These are phyloP conservation scores for Bradypodion pumilum DNA, from an alignment of 2,797 vertebrate species.

Conservation along the genomic window DNA sequence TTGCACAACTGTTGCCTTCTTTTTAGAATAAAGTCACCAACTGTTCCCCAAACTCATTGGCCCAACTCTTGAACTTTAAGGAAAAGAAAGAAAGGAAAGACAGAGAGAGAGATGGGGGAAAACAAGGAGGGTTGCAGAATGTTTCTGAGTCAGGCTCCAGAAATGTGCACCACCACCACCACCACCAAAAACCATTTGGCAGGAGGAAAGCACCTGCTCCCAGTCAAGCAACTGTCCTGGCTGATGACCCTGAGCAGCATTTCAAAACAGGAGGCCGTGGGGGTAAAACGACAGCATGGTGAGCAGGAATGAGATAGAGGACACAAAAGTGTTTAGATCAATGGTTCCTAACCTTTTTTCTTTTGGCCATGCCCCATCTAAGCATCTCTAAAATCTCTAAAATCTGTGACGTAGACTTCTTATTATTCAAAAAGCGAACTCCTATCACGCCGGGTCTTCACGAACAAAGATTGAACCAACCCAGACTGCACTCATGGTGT, in stretches of 20 bases:
- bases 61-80: conserved; percentile 81
- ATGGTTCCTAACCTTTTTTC: too few relatives aligned
- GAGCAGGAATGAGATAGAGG: not conserved
- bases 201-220: conserved; percentile 90
- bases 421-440: too few relatives aligned
- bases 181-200: conserved; percentile 51
- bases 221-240: conserved; percentile 86
- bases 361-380: too few relatives aligned
- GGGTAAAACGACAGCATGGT: conserved; percentile 38
- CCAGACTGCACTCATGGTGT: too few relatives aligned
- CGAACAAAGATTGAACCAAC: too few relatives aligned
- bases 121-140: conserved; percentile 52
- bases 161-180: conserved; percentile 61
- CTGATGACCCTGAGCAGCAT: conserved; percentile 75
- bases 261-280: conserved; percentile 70
- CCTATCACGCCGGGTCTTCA: too few relatives aligned
- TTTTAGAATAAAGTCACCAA: conserved; percentile 76
- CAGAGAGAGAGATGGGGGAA: not conserved
- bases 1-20: conserved; percentile 86
- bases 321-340: too few relatives aligned
- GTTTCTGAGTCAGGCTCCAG: conserved; percentile 80
- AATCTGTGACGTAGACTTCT: too few relatives aligned
- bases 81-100: conserved; percentile 57
- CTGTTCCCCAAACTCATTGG: conserved; percentile 73
- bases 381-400: too few relatives aligned